Percentiles rank a stretch among this genome's conserved stretches.
Evolutionary conservation across 2,797 vertebrate species (phyloP).

Genomic region (Oceanodroma leucorhoa): DNA sequence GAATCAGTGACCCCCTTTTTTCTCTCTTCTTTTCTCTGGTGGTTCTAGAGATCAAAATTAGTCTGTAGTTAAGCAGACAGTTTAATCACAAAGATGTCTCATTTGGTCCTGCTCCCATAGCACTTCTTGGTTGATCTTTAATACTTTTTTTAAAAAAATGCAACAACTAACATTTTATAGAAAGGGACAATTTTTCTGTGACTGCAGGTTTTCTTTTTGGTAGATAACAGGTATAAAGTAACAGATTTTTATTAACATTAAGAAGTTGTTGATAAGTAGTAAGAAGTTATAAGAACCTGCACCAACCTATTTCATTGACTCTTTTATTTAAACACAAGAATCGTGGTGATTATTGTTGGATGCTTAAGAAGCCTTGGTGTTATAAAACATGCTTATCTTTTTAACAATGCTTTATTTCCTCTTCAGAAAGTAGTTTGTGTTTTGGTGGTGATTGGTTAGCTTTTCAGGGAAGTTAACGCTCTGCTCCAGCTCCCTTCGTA

Average conservation of each 20-base stretch:
- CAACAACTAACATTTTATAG: not conserved
- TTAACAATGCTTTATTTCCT: not conserved
- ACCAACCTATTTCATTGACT: not conserved
- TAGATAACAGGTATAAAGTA: not conserved
- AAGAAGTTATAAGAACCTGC: not conserved
- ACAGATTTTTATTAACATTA: not conserved
- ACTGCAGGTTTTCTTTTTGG: not conserved
- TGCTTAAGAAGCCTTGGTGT: not conserved
- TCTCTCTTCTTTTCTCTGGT: not conserved
- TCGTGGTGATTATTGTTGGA: not conserved
- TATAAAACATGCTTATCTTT: not conserved
- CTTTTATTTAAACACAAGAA: not conserved
- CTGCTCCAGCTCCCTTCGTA: fast-evolving
- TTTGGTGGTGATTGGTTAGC: not conserved
- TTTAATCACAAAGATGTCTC: not conserved
- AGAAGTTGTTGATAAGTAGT: not conserved
- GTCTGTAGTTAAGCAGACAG: constrained; percentile 10
- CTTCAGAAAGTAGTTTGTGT: not conserved
- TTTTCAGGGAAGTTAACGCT: not conserved
- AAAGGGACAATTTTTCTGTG: not conserved
- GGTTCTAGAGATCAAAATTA: not conserved
- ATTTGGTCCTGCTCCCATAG: not conserved
- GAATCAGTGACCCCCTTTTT: not conserved
- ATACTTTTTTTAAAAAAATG: not conserved
- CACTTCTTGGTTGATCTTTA: not conserved